These are phyloP conservation scores for Lysandra bellargus DNA, from an alignment of 2,888 invertebrate genomes.

Conservation along the genomic window DNA sequence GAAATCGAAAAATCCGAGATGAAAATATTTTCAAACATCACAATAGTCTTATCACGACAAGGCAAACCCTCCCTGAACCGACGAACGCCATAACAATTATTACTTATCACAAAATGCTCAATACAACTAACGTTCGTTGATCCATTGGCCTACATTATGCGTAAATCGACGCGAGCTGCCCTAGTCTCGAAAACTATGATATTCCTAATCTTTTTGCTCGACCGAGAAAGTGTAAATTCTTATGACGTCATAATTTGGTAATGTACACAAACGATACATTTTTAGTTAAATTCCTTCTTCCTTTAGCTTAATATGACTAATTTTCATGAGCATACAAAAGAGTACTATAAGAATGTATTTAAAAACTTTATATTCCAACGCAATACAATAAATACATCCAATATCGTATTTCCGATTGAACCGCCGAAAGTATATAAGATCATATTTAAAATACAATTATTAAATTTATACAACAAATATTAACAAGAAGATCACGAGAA, in stretches of 20 bases:
- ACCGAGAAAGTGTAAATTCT: constrained; percentile 4
- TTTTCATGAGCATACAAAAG: neutral
- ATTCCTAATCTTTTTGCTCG: constrained; percentile 19
- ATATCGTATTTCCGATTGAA: neutral
- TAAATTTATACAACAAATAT: constrained; percentile 21
- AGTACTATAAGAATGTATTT: neutral
- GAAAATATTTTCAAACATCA: constrained; percentile 61
- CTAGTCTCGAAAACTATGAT: constrained; percentile 30
- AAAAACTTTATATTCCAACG: neutral
- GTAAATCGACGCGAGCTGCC: constrained; percentile 28
- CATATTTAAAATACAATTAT: neutral
- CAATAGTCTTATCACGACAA: constrained; percentile 46
- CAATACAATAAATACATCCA: neutral
- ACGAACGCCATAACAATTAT: constrained; percentile 42
- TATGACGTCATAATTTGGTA: constrained; percentile 6
- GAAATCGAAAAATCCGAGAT: constrained; percentile 53
- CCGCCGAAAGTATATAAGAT: neutral
- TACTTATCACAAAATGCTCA: constrained; percentile 33
- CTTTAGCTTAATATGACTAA: neutral
- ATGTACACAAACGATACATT: neutral
- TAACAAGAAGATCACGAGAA: neutral
- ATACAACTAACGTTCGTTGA: constrained; percentile 42
- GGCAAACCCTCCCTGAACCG: constrained; percentile 42
- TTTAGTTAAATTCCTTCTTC: neutral
- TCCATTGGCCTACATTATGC: constrained; percentile 38